phyloP scores from a whole-genome alignment of 2,113 vertebrate genomes.

The Rynchops niger region DNA sequence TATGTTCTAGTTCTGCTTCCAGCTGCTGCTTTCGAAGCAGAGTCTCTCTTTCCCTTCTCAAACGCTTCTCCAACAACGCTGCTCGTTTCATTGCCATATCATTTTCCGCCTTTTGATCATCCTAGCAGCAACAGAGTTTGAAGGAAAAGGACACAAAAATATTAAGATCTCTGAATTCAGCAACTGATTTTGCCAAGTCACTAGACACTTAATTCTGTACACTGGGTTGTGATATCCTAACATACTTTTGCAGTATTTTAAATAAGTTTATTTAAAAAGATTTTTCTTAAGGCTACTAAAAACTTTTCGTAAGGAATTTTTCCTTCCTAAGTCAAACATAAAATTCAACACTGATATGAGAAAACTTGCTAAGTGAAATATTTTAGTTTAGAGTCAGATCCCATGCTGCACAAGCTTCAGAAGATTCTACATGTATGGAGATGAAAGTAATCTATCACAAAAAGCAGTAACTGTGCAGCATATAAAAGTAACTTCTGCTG shows the following conservation, averaged over 20 bases:
- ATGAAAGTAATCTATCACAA: background rate
- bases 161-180: background rate
- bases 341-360: background rate
- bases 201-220: background rate
- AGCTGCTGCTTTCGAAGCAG: slow-evolving; percentile 90
- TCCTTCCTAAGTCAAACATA: background rate
- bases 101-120: slow-evolving; percentile 91
- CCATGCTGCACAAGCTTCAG: background rate
- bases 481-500: background rate
- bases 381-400: background rate
- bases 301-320: background rate
- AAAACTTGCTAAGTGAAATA: background rate
- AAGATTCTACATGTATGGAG: background rate
- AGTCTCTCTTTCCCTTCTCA: slow-evolving; percentile 90
- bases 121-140: slow-evolving; percentile 73
- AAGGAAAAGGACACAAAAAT: background rate
- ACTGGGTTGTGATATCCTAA: background rate
- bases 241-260: background rate
- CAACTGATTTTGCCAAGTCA: background rate
- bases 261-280: background rate
- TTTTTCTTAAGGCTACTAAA: background rate
- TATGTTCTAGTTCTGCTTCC: slow-evolving; percentile 90
- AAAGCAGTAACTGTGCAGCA: background rate
- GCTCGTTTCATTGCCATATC: slow-evolving; percentile 94
- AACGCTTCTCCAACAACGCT: slow-evolving; percentile 92